phyloP scores from a whole-genome alignment of 2,888 invertebrate genomes.

The Leptopilina myrica region DNA sequence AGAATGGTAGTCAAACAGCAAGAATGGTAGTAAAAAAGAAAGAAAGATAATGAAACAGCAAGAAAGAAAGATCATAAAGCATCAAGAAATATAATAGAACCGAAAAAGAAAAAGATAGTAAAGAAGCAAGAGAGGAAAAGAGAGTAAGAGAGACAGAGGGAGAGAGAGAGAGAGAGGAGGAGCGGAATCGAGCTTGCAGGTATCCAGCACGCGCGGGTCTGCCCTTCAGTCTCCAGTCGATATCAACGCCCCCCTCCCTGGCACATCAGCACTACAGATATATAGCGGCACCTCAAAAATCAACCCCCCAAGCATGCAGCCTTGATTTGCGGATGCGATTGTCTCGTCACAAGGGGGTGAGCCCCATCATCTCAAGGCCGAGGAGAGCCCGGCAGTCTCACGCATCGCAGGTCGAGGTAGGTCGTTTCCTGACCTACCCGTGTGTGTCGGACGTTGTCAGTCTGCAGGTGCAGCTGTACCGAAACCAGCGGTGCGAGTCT shows the following conservation, averaged over 20 bases:
- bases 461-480: not conserved
- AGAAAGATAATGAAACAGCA: no score
- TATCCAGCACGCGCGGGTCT: conserved; percentile 45
- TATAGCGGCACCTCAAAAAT: conserved; percentile 54
- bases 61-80: no score
- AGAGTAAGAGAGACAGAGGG: no score
- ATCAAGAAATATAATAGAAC: no score
- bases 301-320: conserved; percentile 41
- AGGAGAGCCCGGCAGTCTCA: conserved; percentile 1
- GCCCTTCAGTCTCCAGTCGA: conserved; percentile 61
- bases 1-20: no score
- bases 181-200: not conserved
- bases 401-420: conserved; percentile 27
- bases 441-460: conserved; percentile 16
- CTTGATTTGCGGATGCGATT: conserved; percentile 19
- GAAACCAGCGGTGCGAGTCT: not conserved
- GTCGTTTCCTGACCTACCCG: conserved; percentile 31
- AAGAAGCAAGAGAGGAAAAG: no score
- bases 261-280: not conserved
- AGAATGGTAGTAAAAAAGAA: no score
- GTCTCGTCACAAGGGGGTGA: not conserved
- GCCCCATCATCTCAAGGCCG: conserved; percentile 13
- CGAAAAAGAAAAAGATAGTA: no score
- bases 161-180: no score
- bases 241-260: conserved; percentile 57